Base-by-base conservation (phyloP, 1,140 invertebrate species). In the Sitodiplosis mosellana region DNA sequence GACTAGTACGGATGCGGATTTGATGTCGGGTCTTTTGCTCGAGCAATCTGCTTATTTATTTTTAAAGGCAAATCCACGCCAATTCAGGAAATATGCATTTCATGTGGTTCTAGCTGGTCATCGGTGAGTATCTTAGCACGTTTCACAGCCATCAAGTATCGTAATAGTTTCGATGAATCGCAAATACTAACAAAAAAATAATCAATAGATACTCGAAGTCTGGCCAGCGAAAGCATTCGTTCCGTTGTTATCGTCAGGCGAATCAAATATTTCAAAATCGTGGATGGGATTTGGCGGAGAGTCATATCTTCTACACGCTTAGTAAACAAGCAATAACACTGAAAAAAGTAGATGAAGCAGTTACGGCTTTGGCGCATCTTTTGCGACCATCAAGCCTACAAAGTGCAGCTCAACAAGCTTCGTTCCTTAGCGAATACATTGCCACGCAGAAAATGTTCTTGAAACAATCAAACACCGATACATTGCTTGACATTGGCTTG, bases 1-100 rank as follows among this genome's bases (percentile, higher is more conserved):
- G 81, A 94, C 90, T 2, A 87, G 84, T 53, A 92, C 97, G 69
- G 92, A 92, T 64, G 87, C 85, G 15, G 87, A 94, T 68, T 64
- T 92, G 42, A 71, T 87, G 27, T 91, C 87, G 54, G 92, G 92
- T 8, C 67, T 98, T 49, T 69, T 97, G 44, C 66, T 98, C 14
- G 94, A 98, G 68, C 93, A 97, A 67, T 91, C 93, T 0, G 83
- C 92, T 0, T 85, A 93, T 59, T 94, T 89, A 61, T 97, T 91
- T 60, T 69, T 96, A 20, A 75, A 72, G 4, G 67, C 71, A 2
- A 76, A 78, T 38, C 74, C 76, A 2, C 58, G 64, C 5, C 85
- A 90, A 79, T 76, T 84, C 50, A 71, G 93, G 42, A 97, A 96
- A 65, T 96, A 93, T 65, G 87, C 92, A n/a, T 96, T 97, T 63